Percentiles rank a stretch among this genome's conserved stretches.
These are phyloP conservation scores for Laticauda laticaudata DNA, from an alignment of 2,113 vertebrate genomes.

Conservation along the genomic window DNA sequence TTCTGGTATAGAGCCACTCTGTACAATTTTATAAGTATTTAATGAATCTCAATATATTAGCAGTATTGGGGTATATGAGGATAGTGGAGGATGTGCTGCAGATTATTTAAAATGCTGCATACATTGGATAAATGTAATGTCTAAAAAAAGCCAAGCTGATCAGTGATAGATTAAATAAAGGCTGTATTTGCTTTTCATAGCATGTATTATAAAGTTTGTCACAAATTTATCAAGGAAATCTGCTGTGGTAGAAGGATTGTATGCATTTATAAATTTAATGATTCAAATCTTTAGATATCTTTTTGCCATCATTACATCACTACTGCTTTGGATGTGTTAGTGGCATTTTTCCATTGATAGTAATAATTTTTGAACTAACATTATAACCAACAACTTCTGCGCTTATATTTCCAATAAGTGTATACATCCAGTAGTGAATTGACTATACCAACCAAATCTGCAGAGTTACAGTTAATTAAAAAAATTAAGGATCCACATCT, in stretches of 20 bases:
- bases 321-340: neutral
- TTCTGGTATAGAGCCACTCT: conserved; percentile 14
- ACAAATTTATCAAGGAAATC: neutral
- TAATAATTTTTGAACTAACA: neutral
- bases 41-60: conserved; percentile 42
- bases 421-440: neutral
- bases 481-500: neutral
- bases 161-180: neutral
- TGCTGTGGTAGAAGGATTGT: neutral
- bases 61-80: conserved; percentile 51
- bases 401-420: neutral
- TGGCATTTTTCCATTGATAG: neutral
- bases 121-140: conserved; percentile 12
- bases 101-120: neutral
- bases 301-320: neutral
- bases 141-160: neutral
- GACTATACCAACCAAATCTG: neutral
- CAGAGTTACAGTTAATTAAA: neutral
- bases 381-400: neutral
- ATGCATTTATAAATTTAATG: neutral
- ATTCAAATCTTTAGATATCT: neutral
- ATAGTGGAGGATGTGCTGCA: conserved; percentile 40
- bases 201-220: neutral
- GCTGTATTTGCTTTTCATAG: neutral
- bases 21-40: conserved; percentile 47